Evolutionary conservation across 2,888 invertebrate genomes (phyloP), one percentile per base, ranked within the genome.

Genomic region (Ochropleura leucogaster): DNA sequence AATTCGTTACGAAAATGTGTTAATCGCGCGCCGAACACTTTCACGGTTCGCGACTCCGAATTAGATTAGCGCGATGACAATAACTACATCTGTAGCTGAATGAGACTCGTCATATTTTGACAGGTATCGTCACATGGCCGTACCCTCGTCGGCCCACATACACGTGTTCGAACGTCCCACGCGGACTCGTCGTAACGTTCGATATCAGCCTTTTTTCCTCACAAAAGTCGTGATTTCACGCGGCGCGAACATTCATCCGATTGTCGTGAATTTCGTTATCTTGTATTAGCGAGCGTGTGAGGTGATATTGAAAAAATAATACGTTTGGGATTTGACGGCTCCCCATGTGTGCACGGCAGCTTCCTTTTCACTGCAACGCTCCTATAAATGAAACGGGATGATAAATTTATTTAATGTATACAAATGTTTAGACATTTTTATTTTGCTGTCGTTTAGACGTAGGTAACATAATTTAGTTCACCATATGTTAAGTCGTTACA

Each of bases 381-480:
- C 89, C 91, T 94, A 92, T 92, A 93, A 94, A 95, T 92, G 94
- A 93, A 94, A 94, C 93, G 93, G 92, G 93, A 96, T 96, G 96
- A 96, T 96, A 96, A 96, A 96, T 96, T 96, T 96, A 94, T 96
- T 95, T 95, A 95, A 96, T 95, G 96, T 95, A 96, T 96, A 96
- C 96, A 96, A 96, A 96, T 96, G 95, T 96, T 96, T 96, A 95
- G 96, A 96, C 96, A 96, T 96, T 96, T 96, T 96, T 96, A 96
- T 96, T 96, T 95, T 92, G 94, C 94, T 95, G 96, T 94, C 95
- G 94, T 93, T 96, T 95, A 95, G 91, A 93, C 93, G 94, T 95
- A 95, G 95, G 95, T 95, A 95, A 95, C 95, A 95, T 96, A 95
- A 96, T 96, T 96, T 95, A 95, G 95, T 94, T 94, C 93, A 93